These are phyloP conservation scores for Thinocorus orbignyianus DNA, from an alignment of 2,113 vertebrate species.

Conservation along the genomic window DNA sequence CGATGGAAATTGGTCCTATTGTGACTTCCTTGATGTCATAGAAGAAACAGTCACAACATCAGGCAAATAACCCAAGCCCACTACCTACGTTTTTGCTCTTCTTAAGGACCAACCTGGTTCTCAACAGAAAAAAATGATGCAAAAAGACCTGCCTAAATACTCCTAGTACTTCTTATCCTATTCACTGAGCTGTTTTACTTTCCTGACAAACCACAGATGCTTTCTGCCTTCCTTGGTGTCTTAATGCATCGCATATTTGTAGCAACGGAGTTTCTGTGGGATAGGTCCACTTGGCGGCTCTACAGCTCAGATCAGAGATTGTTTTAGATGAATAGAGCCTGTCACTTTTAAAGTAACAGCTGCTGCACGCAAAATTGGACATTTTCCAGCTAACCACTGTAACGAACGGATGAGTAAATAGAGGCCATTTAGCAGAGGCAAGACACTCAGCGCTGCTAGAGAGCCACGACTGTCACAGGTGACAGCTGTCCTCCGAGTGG, in stretches of 20 bases:
- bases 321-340: slow-evolving; percentile 32
- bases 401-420: slow-evolving; percentile 13
- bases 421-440: slow-evolving; percentile 18
- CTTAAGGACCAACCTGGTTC: background rate
- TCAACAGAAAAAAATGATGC: background rate
- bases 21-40: background rate
- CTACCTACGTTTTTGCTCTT: background rate
- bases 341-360: slow-evolving; percentile 57
- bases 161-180: background rate
- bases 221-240: background rate
- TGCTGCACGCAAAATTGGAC: slow-evolving; percentile 40
- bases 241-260: background rate
- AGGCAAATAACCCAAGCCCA: background rate
- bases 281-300: background rate
- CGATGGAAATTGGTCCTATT: background rate
- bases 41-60: background rate
- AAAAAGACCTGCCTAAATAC: background rate
- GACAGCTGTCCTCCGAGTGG: background rate
- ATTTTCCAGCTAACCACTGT: slow-evolving; percentile 30
- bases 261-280: background rate
- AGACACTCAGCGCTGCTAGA: background rate
- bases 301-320: background rate
- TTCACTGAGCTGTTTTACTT: background rate
- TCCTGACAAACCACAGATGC: background rate
- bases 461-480: background rate